Evolutionary conservation across 2,888 invertebrate species (phyloP).

Genomic region (Epirrita christyi): DNA sequence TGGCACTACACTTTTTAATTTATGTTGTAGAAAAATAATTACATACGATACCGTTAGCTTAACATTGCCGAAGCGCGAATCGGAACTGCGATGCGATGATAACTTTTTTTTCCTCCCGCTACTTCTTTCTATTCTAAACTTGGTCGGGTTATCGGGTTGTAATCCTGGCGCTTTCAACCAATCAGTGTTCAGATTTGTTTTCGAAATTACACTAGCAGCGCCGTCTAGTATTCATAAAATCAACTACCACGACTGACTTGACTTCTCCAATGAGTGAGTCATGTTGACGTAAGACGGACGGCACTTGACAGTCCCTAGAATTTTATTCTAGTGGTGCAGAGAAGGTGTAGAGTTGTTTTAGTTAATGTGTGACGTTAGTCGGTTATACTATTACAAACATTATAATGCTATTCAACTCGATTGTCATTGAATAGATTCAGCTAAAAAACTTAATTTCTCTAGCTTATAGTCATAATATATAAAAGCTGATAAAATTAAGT

Average conservation of each 20-base stretch:
- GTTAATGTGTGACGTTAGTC: not conserved
- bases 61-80: slow-evolving; percentile 43
- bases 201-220: slow-evolving; percentile 40
- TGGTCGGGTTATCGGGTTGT: slow-evolving; percentile 66
- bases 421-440: too few relatives aligned
- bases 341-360: not conserved
- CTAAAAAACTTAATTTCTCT: too few relatives aligned
- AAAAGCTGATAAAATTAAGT: too few relatives aligned
- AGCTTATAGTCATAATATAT: too few relatives aligned
- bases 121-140: slow-evolving; percentile 55
- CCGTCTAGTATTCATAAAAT: slow-evolving; percentile 47
- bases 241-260: not conserved
- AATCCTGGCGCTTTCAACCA: slow-evolving; percentile 54
- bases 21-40: not conserved
- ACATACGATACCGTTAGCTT: slow-evolving; percentile 5
- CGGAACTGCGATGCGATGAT: slow-evolving; percentile 50
- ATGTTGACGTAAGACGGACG: slow-evolving; percentile 12
- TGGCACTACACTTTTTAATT: not conserved
- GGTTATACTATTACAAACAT: slow-evolving; percentile 5
- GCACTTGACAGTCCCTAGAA: slow-evolving; percentile 4
- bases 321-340: slow-evolving; percentile 6
- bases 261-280: slow-evolving; percentile 18
- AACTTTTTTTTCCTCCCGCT: slow-evolving; percentile 52
- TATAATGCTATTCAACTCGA: not conserved
- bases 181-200: slow-evolving; percentile 49